Base-by-base conservation (phyloP, 1,140 invertebrate species). In the Thrips palmi region DNA sequence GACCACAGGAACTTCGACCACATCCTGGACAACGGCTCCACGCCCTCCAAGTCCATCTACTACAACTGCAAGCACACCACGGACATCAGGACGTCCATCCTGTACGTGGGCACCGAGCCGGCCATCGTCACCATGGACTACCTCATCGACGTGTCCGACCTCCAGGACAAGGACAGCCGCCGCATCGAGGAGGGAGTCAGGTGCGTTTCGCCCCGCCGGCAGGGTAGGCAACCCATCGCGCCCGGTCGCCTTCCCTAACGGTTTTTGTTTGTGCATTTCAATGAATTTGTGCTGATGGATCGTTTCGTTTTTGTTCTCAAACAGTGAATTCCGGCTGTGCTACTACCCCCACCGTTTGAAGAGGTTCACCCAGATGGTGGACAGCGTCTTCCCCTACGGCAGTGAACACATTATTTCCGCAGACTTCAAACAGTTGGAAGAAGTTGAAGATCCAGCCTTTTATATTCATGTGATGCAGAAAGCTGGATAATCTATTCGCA, bases 1-100 rank as follows among this genome's bases (percentile, higher is more conserved):
- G 83, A 89, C 56, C 84, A 88, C 49, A 69, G 83, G 47, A 89
- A 89, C 55, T 87, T 86, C 45, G 83, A 88, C 50, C 65, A 75
- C 29, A 83, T 85, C 39, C 67, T 87, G 22, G 65, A 71, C 29
- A 68, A 62, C 14, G 81, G 82, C 1, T 54, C 62, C 7, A 79
- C 79, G 1, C 80, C 82, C 2, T 57, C 70, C 6, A 78, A 82
- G 52, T 82, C 77, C 46, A 74, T 88, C 49, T 88, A 87, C 58
- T 88, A 88, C 49, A 86, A 84, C 52, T 81, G 79, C 48, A 66
- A 71, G 45, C 75, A 81, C 46, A 71, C 75, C 25, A 74, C 74
- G 29, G 74, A 82, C 48, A 86, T 87, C 32, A 77, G 74, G 49
- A 84, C 81, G 0, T 85, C 79, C 1, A 74, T 87, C 19, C 55